A percentile compares a stretch with the other conserved stretches of the same genome.
Evolutionary conservation across 2,113 vertebrate genomes (phyloP).

Genomic region (Corapipo altera): DNA sequence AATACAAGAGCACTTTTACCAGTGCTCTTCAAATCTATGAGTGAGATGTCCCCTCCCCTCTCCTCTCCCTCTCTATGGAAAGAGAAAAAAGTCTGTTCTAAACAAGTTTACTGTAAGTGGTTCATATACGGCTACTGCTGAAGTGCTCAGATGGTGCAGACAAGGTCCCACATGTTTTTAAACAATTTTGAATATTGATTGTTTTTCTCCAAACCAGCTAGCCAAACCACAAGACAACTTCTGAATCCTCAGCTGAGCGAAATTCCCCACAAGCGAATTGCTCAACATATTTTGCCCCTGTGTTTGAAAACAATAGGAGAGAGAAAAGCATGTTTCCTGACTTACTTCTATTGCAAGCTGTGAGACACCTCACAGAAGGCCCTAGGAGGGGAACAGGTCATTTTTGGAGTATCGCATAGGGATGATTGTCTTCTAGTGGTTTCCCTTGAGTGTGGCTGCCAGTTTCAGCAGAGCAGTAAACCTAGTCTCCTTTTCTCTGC

Average conservation of each 20-base stretch:
- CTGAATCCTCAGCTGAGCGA: slow-evolving; percentile 8
- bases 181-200: background rate
- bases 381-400: background rate
- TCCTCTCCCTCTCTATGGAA: background rate
- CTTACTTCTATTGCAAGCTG: background rate
- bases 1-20: background rate
- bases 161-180: slow-evolving; percentile 16
- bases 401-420: accelerated
- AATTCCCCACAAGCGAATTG: slow-evolving; percentile 21
- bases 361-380: background rate
- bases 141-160: background rate
- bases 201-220: background rate
- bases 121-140: background rate
- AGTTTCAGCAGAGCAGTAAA: background rate
- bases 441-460: background rate
- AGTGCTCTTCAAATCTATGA: background rate
- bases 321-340: background rate
- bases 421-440: background rate
- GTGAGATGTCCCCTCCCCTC: background rate
- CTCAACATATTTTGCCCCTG: background rate
- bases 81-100: background rate
- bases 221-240: slow-evolving; percentile 47
- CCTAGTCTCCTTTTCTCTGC: background rate
- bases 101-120: background rate
- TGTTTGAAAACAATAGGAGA: slow-evolving; percentile 2